Evolutionary conservation across 2,888 invertebrate genomes (phyloP).

Genomic region (Chironomus riparius): DNA sequence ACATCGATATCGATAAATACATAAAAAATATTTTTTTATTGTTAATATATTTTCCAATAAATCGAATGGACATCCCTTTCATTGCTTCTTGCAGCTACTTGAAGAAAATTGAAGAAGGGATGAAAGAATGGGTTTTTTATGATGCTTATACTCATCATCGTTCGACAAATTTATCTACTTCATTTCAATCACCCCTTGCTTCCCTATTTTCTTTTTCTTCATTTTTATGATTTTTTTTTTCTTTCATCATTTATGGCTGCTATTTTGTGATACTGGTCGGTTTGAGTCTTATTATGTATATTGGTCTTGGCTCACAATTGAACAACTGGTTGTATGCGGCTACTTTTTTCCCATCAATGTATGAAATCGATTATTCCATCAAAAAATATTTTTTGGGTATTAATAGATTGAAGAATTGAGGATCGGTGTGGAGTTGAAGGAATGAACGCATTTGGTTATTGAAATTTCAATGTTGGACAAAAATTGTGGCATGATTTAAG

Average conservation of each 20-base stretch:
- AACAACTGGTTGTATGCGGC: not conserved
- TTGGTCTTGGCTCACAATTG: not conserved
- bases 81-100: not conserved
- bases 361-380: too few species aligned
- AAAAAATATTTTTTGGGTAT: too few species aligned
- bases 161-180: constrained; percentile 5
- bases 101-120: not conserved
- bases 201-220: not conserved
- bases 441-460: too few species aligned
- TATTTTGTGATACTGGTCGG: not conserved
- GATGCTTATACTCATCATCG: not conserved
- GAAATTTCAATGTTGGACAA: too few species aligned
- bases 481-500: too few species aligned
- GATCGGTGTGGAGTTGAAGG: too few species aligned
- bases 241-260: not conserved
- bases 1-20: not conserved
- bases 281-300: not conserved
- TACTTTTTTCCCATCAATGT: not conserved
- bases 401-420: too few species aligned
- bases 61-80: not conserved
- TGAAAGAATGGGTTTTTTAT: not conserved
- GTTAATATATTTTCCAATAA: constrained; percentile 14
- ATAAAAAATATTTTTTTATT: not conserved
- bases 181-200: not conserved
- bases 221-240: not conserved